phyloP scores from a whole-genome alignment of 2,113 vertebrate genomes.

The Paramisgurnus dabryanus region DNA sequence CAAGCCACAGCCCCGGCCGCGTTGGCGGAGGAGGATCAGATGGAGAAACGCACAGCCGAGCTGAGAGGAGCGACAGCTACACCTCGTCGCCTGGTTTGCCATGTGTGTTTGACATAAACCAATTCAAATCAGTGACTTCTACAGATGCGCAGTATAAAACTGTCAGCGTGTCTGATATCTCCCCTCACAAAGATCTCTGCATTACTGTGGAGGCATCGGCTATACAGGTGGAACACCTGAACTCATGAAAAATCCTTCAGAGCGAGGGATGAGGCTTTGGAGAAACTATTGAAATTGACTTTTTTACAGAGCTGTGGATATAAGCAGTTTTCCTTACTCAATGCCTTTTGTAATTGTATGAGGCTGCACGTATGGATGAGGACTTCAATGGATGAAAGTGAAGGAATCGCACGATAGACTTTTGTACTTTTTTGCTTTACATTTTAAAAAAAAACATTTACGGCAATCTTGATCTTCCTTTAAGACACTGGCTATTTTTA shows the following conservation, averaged over 20 bases:
- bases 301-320: conserved; percentile 10
- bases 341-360: conserved; percentile 18
- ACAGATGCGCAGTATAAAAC: conserved; percentile 78
- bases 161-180: conserved; percentile 71
- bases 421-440: conserved; percentile 44
- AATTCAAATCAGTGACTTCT: conserved; percentile 88
- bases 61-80: conserved; percentile 63
- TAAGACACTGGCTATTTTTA: conserved; percentile 6
- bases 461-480: conserved; percentile 58
- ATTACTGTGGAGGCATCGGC: conserved; percentile 92
- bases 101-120: conserved; percentile 94
- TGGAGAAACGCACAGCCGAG: conserved; percentile 65
- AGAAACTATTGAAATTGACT: conserved; percentile 44
- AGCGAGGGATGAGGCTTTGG: conserved; percentile 20
- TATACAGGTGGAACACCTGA: conserved; percentile 79
- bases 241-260: conserved; percentile 64
- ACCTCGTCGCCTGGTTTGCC: conserved; percentile 68
- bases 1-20: conserved; percentile 67
- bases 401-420: conserved; percentile 25
- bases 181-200: conserved; percentile 96
- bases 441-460: background rate
- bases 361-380: conserved; percentile 2
- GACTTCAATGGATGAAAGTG: conserved; percentile 39
- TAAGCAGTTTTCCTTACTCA: conserved; percentile 46
- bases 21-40: conserved; percentile 67